Percentiles rank a stretch among this genome's conserved stretches.
phyloP scores from a whole-genome alignment of 2,113 vertebrate species.

The Anas platyrhynchos region DNA sequence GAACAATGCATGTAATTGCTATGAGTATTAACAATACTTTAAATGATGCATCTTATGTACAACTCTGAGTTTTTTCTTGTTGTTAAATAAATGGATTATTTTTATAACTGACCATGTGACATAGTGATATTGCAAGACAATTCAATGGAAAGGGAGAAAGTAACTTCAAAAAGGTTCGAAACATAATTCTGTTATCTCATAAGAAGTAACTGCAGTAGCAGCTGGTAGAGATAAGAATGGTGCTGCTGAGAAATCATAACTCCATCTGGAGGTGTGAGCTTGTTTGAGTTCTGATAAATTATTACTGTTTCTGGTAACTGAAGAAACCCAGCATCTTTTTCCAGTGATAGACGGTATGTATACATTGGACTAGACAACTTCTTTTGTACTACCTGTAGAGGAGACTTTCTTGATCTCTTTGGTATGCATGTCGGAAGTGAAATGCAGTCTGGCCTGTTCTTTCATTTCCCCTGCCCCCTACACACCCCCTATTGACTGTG shows the following conservation, averaged over 20 bases:
- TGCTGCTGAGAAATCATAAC: not conserved
- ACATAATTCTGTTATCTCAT: not conserved
- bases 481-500: not conserved
- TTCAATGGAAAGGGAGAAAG: not conserved
- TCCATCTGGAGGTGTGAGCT: not conserved
- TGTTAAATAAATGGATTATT: not conserved
- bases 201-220: not conserved
- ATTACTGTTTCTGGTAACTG: not conserved
- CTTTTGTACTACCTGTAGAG: not conserved
- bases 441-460: not conserved
- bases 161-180: not conserved
- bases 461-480: not conserved
- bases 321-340: not conserved
- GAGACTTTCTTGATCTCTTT: not conserved
- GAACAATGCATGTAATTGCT: not conserved
- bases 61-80: not conserved
- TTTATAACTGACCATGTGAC: not conserved
- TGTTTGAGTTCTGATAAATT: not conserved
- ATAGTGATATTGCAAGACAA: not conserved
- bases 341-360: not conserved
- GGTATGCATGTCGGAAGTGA: not conserved
- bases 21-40: not conserved
- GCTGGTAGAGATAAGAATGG: not conserved
- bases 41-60: not conserved
- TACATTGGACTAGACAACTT: not conserved